Evolutionary conservation across 2,888 invertebrate genomes (phyloP), one percentile per base, ranked within the genome.

Genomic region (Mimachlamys varia): DNA sequence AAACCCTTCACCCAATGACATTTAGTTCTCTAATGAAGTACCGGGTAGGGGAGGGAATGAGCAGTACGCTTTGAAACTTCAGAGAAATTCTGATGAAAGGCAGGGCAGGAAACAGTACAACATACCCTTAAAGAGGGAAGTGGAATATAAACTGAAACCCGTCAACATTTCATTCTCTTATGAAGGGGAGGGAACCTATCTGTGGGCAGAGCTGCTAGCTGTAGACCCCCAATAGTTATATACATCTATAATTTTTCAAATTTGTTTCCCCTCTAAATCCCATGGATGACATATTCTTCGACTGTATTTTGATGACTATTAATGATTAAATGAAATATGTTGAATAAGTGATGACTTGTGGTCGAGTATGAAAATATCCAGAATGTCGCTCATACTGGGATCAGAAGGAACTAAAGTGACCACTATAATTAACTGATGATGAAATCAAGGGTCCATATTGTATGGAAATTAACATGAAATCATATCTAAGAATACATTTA

Each of bases 401-500:
- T 76, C 27, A 27, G 76, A 76, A 33, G 33, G 15, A 33, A 76
- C 76, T 33, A 76, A 76, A 27, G 33, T 7, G 33, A 76, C 33
- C 76, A 22, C 76, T 33, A 33, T 76, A n/a, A 76, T 27, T 76
- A 22, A 76, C 27, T 33, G 7, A 27, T 22, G 22, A 10, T 5
- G 22, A 76, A 76, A 76, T 10, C 76, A 76, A 76, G 76, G 27
- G 76, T 76, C 76, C 12, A 33, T 76, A 76, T 76, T 76, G 12
- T 76, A 33, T 76, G 76, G 33, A 27, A 76, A 76, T 33, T 76
- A 76, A 22, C 13, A 76, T 27, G 76, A 76, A 76, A 62, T 62
- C n/a, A 62, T 62, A 62, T 62, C 62, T 10, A 62, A 22, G 62
- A 62, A 62, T 62, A 62, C 62, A 62, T 17, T 62, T 62, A 62